These are phyloP conservation scores for Indicator maculatus DNA, from an alignment of 2,113 vertebrate species.

Conservation along the genomic window DNA sequence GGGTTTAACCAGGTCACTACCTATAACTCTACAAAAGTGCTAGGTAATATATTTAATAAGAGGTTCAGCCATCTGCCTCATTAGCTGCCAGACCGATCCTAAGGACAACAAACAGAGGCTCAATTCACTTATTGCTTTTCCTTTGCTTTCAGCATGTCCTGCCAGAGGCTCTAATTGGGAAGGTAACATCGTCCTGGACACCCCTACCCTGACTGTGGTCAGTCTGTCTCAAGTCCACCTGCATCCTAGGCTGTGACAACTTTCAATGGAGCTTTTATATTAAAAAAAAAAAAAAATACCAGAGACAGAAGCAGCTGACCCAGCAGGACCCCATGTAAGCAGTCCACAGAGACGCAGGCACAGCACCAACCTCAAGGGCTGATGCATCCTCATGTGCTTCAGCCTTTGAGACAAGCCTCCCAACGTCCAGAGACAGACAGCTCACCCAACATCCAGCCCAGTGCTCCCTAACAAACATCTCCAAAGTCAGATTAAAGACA, in stretches of 20 bases:
- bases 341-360: not conserved
- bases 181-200: fast-evolving
- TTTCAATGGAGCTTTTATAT: not conserved
- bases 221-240: not conserved
- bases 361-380: not conserved
- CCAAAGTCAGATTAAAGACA: not conserved
- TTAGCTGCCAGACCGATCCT: not conserved
- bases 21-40: not conserved
- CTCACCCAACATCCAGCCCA: not conserved
- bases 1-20: not conserved
- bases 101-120: not conserved
- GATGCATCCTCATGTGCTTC: not conserved
- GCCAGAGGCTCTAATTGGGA: not conserved
- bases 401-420: not conserved
- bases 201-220: not conserved
- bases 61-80: not conserved
- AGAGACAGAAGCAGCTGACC: not conserved
- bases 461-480: not conserved
- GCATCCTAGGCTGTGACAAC: not conserved
- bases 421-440: not conserved
- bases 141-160: not conserved
- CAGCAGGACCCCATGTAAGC: fast-evolving
- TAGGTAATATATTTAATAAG: not conserved
- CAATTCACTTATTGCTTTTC: not conserved
- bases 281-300: not conserved